Conservation (phyloP, 2,888 invertebrate species). For the Tromatobia lineatoria region DNA sequence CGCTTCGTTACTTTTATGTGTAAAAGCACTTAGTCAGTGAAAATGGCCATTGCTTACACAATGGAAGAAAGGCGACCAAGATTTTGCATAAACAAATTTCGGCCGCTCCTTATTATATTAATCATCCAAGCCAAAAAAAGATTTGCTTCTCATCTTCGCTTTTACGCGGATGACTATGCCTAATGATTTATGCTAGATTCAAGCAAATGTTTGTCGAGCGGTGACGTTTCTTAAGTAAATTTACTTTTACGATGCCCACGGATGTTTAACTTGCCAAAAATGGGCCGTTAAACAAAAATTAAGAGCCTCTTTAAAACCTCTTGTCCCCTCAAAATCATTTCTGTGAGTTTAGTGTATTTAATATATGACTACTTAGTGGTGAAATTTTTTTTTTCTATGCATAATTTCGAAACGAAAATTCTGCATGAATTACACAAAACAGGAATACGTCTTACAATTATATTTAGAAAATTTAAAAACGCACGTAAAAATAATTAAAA, state of each 20-base stretch:
- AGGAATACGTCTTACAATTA: neutral
- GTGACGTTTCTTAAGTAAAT: constrained; percentile 27
- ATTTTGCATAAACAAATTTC: constrained; percentile 1
- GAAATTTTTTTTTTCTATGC: no score
- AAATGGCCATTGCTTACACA: constrained; percentile 7
- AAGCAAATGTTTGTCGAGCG: constrained; percentile 37
- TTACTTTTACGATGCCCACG: constrained; percentile 30
- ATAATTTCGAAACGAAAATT: no score
- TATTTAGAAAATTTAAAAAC: no score
- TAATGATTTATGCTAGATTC: constrained; percentile 22
- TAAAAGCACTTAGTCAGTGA: constrained; percentile 1
- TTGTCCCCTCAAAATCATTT: no score
- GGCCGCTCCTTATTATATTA: constrained; percentile 12
- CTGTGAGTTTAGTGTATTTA: no score
- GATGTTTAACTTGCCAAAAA: constrained; percentile 52
- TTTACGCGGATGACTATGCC: neutral
- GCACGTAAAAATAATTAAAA: no score
- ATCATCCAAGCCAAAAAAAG: neutral
- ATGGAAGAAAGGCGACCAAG: constrained; percentile 5
- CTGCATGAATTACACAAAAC: no score
- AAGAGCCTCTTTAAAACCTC: constrained; percentile 40
- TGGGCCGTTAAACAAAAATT: constrained; percentile 34
- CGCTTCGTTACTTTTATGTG: constrained; percentile 33
- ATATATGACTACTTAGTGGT: no score
- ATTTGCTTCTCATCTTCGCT: constrained; percentile 21